These are phyloP conservation scores for Ageneiosus marmoratus DNA, from an alignment of 2,113 vertebrate genomes.

Conservation along the genomic window DNA sequence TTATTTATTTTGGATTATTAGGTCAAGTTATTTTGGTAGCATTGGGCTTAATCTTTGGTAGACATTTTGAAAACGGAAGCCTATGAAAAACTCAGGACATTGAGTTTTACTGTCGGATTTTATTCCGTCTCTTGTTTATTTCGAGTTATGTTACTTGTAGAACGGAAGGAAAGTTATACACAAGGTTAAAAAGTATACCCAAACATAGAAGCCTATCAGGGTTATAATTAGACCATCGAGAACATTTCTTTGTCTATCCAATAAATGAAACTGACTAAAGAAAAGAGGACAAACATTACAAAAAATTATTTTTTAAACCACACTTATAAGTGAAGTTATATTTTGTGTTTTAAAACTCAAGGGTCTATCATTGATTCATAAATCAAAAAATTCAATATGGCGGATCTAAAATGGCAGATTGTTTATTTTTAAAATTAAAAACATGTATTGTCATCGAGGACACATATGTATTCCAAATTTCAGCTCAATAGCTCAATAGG, in stretches of 20 bases:
- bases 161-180: neutral
- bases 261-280: neutral
- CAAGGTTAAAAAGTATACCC: neutral
- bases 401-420: too few relatives aligned
- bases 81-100: too few relatives aligned
- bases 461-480: too few relatives aligned
- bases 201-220: neutral
- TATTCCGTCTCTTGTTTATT: neutral
- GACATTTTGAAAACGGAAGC: neutral
- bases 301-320: too few relatives aligned
- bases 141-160: neutral
- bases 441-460: too few relatives aligned
- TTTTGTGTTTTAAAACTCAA: too few relatives aligned
- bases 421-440: too few relatives aligned
- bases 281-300: neutral
- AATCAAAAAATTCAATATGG: too few relatives aligned
- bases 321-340: too few relatives aligned
- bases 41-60: conserved; percentile 3
- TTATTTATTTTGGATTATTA: conserved; percentile 30
- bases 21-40: conserved; percentile 25
- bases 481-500: too few relatives aligned
- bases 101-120: neutral
- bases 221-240: neutral
- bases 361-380: too few relatives aligned
- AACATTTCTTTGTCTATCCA: neutral